Evolutionary conservation across 92 coral and sea anemone genomes (phyloP), one percentile per base, ranked within the genome.

Genomic region (Parazoanthus darwini): DNA sequence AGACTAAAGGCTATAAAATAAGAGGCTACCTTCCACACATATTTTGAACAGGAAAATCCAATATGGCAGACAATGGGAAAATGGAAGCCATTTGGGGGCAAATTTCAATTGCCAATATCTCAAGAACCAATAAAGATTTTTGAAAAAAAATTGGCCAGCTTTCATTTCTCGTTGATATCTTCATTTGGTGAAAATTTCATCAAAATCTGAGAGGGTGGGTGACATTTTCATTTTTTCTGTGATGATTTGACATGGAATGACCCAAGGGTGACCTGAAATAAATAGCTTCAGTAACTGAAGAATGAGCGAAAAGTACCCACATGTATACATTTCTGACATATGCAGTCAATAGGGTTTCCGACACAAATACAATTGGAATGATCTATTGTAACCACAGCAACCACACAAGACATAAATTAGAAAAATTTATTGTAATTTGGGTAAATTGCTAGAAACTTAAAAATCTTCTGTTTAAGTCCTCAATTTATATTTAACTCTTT

Each of bases 291-390:
- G 76, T 82, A 36, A 82, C 75, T 65, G n/a, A 82, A 82, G 76
- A 39, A 65, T 82, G 75, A 38, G 35, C 43, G 86, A 50, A 66
- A 82, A 82, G 51, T 82, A 65, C 76, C 86, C 54, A 59, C 86
- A 82, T 82, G 86, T 81, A 81, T 81, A 81, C 85, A 81, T 59
- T 81, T 59, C 23, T 81, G 85, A 81, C 85, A 82, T 65, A 75
- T 50, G 43, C 86, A 82, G 75, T 38, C 58, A 38, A 63, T 63
- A 81, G 85, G 73, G 85, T 81, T 35, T 81, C 85, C 73, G 73
- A 80, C 73, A 80, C 51, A 23, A 81, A 42, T 81, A 65, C 75
- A 63, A 82, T 37, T 82, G 56, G 86, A 46, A 82, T 59, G 67
- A 59, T 50, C 56, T 50, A 50, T 50, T 50, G 56, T 50, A 50